A percentile compares a stretch with the other conserved stretches of the same genome.
Conservation (phyloP, 92 coral and sea anemone species). For the Zoanthus sociatus region DNA sequence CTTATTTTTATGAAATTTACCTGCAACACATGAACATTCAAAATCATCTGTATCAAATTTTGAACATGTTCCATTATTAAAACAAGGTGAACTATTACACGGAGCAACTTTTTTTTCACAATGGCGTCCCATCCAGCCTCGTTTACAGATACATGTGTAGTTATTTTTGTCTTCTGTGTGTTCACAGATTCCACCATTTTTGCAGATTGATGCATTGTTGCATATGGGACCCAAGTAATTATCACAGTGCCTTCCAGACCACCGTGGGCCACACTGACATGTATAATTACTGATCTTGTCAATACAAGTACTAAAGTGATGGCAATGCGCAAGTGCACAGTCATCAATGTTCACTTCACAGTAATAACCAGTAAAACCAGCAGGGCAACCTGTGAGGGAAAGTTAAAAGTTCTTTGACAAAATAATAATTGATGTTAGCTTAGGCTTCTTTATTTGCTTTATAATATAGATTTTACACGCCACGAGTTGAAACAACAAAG, state of each 20-base stretch:
- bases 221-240: slow-evolving; percentile 74
- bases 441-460: too few species aligned
- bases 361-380: slow-evolving; percentile 93
- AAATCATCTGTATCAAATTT: slow-evolving; percentile 48
- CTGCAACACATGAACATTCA: slow-evolving; percentile 72
- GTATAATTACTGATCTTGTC: slow-evolving; percentile 81
- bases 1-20: slow-evolving; percentile 36
- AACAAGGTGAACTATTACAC: slow-evolving; percentile 78
- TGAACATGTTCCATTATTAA: slow-evolving; percentile 69
- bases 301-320: slow-evolving; percentile 79
- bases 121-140: slow-evolving; percentile 85
- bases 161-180: slow-evolving; percentile 78
- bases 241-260: slow-evolving; percentile 80
- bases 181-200: slow-evolving; percentile 78
- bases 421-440: too few species aligned
- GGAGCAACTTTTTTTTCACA: slow-evolving; percentile 66
- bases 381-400: slow-evolving; percentile 67
- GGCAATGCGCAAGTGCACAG: slow-evolving; percentile 68
- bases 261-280: slow-evolving; percentile 89
- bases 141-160: slow-evolving; percentile 85
- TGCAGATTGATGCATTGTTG: slow-evolving; percentile 68
- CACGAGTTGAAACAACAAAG: too few species aligned
- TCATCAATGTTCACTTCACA: slow-evolving; percentile 90
- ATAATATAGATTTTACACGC: too few species aligned
- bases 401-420: background rate